Evolutionary conservation across 2,797 vertebrate genomes (phyloP).

Genomic region (Betta splendens): DNA sequence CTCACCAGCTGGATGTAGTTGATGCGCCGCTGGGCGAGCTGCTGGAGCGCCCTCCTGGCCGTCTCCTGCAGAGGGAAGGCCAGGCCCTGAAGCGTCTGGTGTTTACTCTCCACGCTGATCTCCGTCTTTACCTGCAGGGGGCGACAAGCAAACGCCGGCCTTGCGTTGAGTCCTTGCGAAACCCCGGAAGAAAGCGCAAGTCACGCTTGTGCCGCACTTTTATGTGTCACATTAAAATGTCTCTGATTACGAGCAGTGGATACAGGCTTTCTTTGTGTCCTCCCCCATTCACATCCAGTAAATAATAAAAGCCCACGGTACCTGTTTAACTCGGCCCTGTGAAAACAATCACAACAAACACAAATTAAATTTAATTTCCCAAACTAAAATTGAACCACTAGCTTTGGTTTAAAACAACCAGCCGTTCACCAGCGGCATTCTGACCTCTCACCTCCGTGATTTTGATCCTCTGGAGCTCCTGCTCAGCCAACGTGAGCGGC

Average conservation of each 20-base stretch:
- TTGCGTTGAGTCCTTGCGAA: background rate
- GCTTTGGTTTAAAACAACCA: conserved; percentile 3
- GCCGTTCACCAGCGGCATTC: background rate
- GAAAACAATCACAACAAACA: conserved; percentile 49
- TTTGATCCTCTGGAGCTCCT: conserved; percentile 96
- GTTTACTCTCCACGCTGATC: conserved; percentile 94
- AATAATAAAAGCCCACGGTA: conserved; percentile 53
- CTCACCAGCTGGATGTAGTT: conserved; percentile 96
- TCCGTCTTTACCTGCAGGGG: conserved; percentile 91
- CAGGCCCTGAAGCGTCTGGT: conserved; percentile 94
- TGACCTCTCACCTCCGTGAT: conserved; percentile 89
- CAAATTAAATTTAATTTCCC: conserved; percentile 23
- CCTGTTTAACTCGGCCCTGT: conserved; percentile 83
- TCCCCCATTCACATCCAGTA: background rate
- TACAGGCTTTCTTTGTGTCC: background rate
- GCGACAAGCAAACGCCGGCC: conserved; percentile 61
- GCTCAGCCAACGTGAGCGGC: conserved; percentile 92
- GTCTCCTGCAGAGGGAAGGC: conserved; percentile 91
- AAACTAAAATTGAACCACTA: background rate
- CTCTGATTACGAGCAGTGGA: background rate
- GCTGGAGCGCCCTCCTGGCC: conserved; percentile 88
- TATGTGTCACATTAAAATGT: background rate
- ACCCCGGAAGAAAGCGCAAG: background rate
- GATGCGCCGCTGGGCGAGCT: conserved; percentile 88
- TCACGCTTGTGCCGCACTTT: too few species aligned